These are phyloP conservation scores for Tapirus terrestris DNA, from an alignment of 2,113 vertebrate genomes.

Conservation along the genomic window DNA sequence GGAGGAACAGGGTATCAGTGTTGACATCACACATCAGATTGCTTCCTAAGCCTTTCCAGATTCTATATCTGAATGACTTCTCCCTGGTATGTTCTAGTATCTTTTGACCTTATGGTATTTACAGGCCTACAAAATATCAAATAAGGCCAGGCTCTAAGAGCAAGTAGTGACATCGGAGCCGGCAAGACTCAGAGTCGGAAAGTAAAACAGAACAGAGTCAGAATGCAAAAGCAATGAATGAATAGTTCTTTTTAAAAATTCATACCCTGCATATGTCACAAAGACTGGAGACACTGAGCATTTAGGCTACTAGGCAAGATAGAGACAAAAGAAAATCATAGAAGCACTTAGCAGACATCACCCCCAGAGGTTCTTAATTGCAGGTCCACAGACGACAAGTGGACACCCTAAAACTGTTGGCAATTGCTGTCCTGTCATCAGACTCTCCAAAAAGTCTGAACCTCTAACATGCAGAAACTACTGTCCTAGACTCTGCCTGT, in stretches of 20 bases:
- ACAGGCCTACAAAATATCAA: background rate
- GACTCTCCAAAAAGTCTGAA: background rate
- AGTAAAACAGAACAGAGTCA: background rate
- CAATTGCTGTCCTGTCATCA: background rate
- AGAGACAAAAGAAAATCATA: background rate
- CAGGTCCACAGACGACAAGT: background rate
- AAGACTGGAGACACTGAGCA: background rate
- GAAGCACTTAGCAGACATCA: background rate
- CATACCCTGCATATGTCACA: background rate
- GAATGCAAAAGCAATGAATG: background rate
- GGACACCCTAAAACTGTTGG: background rate
- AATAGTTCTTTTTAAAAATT: background rate
- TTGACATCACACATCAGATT: background rate
- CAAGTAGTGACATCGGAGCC: background rate
- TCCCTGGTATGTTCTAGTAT: background rate
- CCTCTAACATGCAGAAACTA: background rate
- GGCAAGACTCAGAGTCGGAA: background rate
- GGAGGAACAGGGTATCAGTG: background rate
- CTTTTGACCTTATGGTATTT: background rate
- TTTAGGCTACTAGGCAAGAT: background rate
- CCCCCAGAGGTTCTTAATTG: background rate
- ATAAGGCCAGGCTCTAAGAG: background rate
- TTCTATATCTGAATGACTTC: background rate
- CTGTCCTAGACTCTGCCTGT: background rate
- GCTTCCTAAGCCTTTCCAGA: background rate